These are phyloP conservation scores for Belgica antarctica DNA, from an alignment of 2,888 invertebrate species.

Conservation along the genomic window DNA sequence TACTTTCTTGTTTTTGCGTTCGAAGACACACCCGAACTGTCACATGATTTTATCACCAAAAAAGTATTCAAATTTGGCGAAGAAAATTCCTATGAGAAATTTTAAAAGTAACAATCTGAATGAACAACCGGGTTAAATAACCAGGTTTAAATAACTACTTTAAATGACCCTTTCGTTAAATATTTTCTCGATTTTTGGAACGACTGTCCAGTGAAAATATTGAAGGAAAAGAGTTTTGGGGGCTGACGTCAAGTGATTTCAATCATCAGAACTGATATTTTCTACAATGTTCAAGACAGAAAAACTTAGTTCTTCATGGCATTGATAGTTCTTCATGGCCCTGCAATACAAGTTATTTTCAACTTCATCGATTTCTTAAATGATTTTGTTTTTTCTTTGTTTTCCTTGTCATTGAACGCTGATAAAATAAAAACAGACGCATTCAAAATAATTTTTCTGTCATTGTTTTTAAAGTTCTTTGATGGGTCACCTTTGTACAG, in stretches of 20 bases:
- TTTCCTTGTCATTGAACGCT: background rate
- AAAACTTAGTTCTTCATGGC: no score
- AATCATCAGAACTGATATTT: no score
- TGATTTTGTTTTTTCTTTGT: background rate
- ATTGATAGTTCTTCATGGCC: background rate
- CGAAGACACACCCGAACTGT: conserved; percentile 20
- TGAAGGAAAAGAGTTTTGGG: background rate
- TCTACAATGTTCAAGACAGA: no score
- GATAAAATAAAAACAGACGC: background rate
- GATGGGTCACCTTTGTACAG: background rate
- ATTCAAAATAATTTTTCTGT: conserved; percentile 17
- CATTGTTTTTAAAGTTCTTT: conserved; percentile 21
- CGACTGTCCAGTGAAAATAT: background rate
- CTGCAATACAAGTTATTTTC: background rate
- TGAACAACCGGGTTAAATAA: conserved; percentile 36
- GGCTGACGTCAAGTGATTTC: no score
- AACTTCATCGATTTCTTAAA: background rate
- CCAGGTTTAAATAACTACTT: conserved; percentile 32
- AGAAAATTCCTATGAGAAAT: conserved; percentile 21
- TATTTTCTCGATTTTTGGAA: background rate
- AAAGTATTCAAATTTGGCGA: conserved; percentile 38
- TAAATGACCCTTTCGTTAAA: conserved; percentile 34
- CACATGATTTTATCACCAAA: conserved; percentile 28
- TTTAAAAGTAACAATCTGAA: background rate
- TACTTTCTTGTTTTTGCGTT: background rate